Evolutionary conservation across 2,888 invertebrate species (phyloP).

Genomic region (Lycia hirtaria): DNA sequence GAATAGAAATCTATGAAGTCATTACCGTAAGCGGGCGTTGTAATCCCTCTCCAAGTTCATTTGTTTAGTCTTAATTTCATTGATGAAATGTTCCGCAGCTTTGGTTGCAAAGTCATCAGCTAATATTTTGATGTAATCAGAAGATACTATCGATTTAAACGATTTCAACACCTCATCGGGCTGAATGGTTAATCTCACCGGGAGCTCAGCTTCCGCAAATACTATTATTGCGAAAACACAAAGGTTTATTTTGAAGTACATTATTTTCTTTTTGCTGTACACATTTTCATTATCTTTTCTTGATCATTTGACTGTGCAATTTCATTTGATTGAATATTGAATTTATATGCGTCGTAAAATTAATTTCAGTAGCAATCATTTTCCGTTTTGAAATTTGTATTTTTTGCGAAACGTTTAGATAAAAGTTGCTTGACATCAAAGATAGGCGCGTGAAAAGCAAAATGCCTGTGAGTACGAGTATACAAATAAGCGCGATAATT

Average conservation of each 20-base stretch:
- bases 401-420: background rate
- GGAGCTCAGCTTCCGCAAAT: slow-evolving; percentile 6
- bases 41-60: slow-evolving; percentile 1
- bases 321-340: slow-evolving; percentile 9
- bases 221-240: slow-evolving; percentile 10
- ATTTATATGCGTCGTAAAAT: slow-evolving; percentile 15
- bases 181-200: slow-evolving; percentile 47
- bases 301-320: background rate
- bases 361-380: background rate
- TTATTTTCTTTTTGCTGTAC: slow-evolving; percentile 8
- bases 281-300: slow-evolving; percentile 24
- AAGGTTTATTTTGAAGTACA: slow-evolving; percentile 5
- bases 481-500: background rate
- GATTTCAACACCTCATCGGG: slow-evolving; percentile 52
- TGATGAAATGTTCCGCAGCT: slow-evolving; percentile 53
- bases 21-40: slow-evolving; percentile 7
- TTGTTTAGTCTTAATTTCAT: slow-evolving; percentile 49
- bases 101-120: slow-evolving; percentile 55
- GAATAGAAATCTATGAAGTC: background rate
- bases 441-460: no score
- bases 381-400: background rate
- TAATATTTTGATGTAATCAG: slow-evolving; percentile 51
- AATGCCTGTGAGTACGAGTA: background rate
- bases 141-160: slow-evolving; percentile 51
- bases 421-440: background rate